Conservation (phyloP, 2,113 vertebrate species). For the Scomber japonicus region DNA sequence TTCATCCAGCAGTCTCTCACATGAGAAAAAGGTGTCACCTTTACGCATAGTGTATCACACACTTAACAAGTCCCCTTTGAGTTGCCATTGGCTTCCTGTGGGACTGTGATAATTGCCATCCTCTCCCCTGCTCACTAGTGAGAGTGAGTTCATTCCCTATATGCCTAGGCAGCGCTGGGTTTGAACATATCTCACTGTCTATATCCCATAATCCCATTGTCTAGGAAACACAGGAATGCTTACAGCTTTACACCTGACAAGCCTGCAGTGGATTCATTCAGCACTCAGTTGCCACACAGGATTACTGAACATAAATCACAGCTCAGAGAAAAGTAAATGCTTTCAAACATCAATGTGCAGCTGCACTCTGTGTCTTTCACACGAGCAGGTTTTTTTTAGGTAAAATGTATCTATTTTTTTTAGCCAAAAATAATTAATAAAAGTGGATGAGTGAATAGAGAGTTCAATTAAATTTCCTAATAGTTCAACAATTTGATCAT, state of each 20-base stretch:
- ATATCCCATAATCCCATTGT: conserved; percentile 62
- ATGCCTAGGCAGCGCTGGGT: conserved; percentile 34
- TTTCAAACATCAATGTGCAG: background rate
- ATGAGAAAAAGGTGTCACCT: conserved; percentile 39
- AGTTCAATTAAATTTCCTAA: no score
- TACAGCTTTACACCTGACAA: conserved; percentile 35
- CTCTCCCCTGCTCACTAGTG: conserved; percentile 73
- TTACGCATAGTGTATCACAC: conserved; percentile 52
- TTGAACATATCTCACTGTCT: conserved; percentile 46
- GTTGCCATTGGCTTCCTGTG: conserved; percentile 52
- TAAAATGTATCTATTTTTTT: background rate
- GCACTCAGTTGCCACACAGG: conserved; percentile 18
- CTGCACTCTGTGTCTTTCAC: background rate
- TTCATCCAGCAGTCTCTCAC: conserved; percentile 15
- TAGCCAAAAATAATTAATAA: no score
- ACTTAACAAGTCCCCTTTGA: conserved; percentile 69
- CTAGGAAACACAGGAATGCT: conserved; percentile 70
- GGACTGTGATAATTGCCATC: conserved; percentile 72
- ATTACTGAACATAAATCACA: conserved; percentile 30
- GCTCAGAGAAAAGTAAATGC: background rate
- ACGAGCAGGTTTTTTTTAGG: background rate
- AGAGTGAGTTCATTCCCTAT: conserved; percentile 52
- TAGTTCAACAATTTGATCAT: no score
- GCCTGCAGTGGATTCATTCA: conserved; percentile 28
- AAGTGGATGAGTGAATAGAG: no score